phyloP scores from a whole-genome alignment of 2,113 vertebrate genomes.

The Cyrtonyx montezumae region DNA sequence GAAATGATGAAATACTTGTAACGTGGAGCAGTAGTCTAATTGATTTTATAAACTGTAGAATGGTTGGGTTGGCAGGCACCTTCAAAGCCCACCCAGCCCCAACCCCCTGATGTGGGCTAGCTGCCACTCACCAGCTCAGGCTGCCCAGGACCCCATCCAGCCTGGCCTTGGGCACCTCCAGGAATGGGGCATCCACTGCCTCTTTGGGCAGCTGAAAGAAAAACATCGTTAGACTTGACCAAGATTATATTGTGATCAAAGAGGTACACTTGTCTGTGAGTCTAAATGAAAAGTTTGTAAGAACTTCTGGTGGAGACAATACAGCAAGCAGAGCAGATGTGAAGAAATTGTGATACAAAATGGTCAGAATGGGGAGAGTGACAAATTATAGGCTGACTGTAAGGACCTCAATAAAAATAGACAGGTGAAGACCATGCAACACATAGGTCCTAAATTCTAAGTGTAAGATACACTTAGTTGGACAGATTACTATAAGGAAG shows the following conservation, averaged over 20 bases:
- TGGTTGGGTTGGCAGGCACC: too few species aligned
- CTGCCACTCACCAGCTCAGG: too few species aligned
- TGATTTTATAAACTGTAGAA: background rate
- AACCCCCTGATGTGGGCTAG: background rate
- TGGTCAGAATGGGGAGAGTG: background rate
- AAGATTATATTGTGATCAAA: background rate
- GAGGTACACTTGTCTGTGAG: fast-evolving
- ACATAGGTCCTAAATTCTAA: background rate
- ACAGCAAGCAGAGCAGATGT: background rate
- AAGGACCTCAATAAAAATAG: background rate
- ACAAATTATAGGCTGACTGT: background rate
- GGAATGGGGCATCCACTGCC: too few species aligned
- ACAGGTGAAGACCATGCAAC: background rate
- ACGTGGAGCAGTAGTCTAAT: background rate
- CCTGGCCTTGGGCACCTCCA: too few species aligned
- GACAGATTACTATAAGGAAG: background rate
- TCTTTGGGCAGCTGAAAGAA: background rate
- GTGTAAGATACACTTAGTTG: background rate
- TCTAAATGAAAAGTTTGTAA: background rate
- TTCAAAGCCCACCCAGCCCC: background rate
- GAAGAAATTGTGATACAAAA: background rate
- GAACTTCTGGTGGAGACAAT: background rate
- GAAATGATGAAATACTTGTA: background rate
- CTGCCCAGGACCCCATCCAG: too few species aligned
- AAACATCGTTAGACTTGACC: background rate